Conservation (phyloP, 2,888 invertebrate genomes). For the Luperina nickerlii region DNA sequence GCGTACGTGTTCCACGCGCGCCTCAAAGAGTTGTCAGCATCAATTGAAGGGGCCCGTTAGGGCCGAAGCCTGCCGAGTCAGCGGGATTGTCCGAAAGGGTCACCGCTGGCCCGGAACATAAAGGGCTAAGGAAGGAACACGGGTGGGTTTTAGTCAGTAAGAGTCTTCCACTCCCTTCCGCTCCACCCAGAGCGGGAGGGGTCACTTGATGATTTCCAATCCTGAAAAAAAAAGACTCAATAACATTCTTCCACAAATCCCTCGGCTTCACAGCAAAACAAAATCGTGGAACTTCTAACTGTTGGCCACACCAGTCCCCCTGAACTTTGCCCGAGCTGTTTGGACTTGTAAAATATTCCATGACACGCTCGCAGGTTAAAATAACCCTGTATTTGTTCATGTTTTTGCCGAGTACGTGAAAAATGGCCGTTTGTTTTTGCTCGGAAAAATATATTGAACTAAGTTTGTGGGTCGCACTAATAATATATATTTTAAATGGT, state of each 20-base stretch:
- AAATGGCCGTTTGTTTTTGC: slow-evolving; percentile 5
- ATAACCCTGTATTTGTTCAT: slow-evolving; percentile 40
- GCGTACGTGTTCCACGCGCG: too few relatives aligned
- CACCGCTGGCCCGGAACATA: too few relatives aligned
- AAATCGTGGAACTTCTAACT: slow-evolving; percentile 40
- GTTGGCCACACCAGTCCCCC: slow-evolving; percentile 29
- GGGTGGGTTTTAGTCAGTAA: too few relatives aligned
- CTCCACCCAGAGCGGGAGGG: too few relatives aligned
- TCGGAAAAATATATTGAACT: slow-evolving; percentile 12
- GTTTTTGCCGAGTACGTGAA: slow-evolving; percentile 37
- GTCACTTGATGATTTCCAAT: too few relatives aligned
- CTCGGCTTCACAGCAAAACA: slow-evolving; percentile 10
- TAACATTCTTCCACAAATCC: slow-evolving; percentile 4
- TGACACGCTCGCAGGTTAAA: slow-evolving; percentile 49
- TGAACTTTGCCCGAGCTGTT: slow-evolving; percentile 52
- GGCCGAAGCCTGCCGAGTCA: too few relatives aligned
- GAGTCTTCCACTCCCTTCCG: too few relatives aligned
- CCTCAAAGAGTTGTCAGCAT: too few relatives aligned
- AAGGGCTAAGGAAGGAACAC: too few relatives aligned
- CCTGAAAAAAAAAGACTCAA: background rate
- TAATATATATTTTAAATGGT: slow-evolving; percentile 19
- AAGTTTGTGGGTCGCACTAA: slow-evolving; percentile 17
- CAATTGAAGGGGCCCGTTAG: too few relatives aligned
- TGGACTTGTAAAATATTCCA: slow-evolving; percentile 60
- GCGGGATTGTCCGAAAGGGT: too few relatives aligned